A percentile compares a stretch with the other conserved stretches of the same genome.
Conservation (phyloP, 2,888 invertebrate genomes). For the Cataglyphis rosenhaueri region DNA sequence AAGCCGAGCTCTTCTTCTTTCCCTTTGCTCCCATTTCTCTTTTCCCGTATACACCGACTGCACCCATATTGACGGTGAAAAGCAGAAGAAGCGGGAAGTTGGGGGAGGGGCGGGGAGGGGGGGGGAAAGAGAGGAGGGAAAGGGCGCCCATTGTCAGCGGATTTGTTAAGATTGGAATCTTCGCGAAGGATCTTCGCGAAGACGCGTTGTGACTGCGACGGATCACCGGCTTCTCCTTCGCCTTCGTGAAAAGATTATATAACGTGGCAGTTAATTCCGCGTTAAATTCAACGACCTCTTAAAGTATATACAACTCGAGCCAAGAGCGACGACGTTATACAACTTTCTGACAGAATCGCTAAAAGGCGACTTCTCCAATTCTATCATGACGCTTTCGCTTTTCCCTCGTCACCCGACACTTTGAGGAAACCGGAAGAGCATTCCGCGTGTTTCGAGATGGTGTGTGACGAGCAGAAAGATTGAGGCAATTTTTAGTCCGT, state of each 20-base stretch:
- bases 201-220: constrained; percentile 19
- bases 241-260: constrained; percentile 30
- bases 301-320: neutral
- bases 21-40: constrained; percentile 71
- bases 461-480: constrained; percentile 14
- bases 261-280: neutral
- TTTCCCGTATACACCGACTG: constrained; percentile 60
- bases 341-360: neutral
- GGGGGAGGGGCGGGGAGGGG: too few relatives aligned
- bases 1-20: constrained; percentile 49
- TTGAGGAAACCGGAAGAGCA: constrained; percentile 55
- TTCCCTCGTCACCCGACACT: neutral
- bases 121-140: neutral
- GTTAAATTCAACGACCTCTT: constrained; percentile 32
- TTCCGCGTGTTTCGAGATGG: constrained; percentile 38
- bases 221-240: constrained; percentile 5
- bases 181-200: neutral
- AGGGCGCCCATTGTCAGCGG: constrained; percentile 54
- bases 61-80: constrained; percentile 65
- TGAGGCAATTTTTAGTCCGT: constrained; percentile 65
- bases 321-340: neutral
- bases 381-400: neutral
- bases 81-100: constrained; percentile 58
- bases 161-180: constrained; percentile 52
- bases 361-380: neutral